These are phyloP conservation scores for Pseudochromis fuscus DNA, from an alignment of 2,797 vertebrate species.

Conservation along the genomic window DNA sequence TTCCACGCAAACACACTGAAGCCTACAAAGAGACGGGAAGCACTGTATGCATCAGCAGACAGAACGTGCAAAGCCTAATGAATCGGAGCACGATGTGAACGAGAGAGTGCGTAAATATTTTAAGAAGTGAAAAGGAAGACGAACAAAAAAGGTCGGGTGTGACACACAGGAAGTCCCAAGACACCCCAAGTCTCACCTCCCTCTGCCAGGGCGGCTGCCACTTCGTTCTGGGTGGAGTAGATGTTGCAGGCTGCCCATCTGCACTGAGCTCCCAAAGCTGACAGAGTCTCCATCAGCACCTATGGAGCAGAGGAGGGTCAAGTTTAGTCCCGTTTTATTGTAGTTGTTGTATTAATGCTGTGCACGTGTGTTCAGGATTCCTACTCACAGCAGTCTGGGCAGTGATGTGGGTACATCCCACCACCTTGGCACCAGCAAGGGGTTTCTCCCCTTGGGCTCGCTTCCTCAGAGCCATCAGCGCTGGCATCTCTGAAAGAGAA, in stretches of 20 bases:
- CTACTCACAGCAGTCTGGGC: constrained; percentile 96
- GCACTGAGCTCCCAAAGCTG: constrained; percentile 95
- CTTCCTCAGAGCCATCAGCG: constrained; percentile 97
- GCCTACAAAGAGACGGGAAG: constrained; percentile 78
- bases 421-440: constrained; percentile 96
- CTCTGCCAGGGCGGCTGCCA: constrained; percentile 96
- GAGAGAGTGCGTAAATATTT: background rate
- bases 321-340: background rate
- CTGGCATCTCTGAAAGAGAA: constrained; percentile 92
- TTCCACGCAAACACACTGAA: constrained; percentile 99
- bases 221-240: constrained; percentile 98
- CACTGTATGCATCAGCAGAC: background rate
- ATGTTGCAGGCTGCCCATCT: constrained; percentile 99
- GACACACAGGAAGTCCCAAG: constrained; percentile 4
- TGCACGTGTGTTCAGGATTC: background rate
- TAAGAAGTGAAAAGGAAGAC: background rate
- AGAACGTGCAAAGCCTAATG: background rate
- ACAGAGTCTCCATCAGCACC: constrained; percentile 98
- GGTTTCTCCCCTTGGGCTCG: constrained; percentile 98
- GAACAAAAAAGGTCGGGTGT: constrained; percentile 32
- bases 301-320: constrained; percentile 51
- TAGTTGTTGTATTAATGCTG: background rate
- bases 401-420: constrained; percentile 98
- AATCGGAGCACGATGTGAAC: background rate
- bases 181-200: constrained; percentile 91